Percentiles rank a stretch among this genome's conserved stretches.
phyloP scores from a whole-genome alignment of 2,113 vertebrate species.

The Probosciger aterrimus region DNA sequence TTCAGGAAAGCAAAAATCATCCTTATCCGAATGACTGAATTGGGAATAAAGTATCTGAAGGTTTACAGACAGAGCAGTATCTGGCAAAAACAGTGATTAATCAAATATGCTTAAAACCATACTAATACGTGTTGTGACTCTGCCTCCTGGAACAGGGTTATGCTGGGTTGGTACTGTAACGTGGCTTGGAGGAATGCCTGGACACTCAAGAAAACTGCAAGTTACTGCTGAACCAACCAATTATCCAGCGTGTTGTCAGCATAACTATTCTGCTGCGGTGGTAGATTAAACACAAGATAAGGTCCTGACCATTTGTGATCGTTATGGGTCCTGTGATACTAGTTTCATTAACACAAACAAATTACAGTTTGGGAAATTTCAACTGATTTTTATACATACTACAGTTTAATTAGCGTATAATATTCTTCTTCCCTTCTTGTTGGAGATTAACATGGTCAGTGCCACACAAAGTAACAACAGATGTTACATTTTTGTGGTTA shows the following conservation, averaged over 20 bases:
- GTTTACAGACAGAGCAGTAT: neutral
- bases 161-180: too few species aligned
- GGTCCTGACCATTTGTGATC: neutral
- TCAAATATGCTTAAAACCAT: neutral
- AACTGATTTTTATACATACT: neutral
- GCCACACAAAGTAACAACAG: neutral
- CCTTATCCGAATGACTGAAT: neutral
- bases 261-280: neutral
- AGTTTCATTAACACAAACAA: neutral
- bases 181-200: neutral
- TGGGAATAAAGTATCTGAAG: neutral
- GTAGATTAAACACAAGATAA: neutral
- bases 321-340: neutral
- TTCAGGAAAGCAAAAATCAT: neutral
- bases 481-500: neutral
- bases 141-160: neutral
- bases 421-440: neutral
- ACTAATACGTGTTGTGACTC: neutral
- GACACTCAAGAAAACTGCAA: neutral
- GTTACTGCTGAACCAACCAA: neutral
- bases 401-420: neutral
- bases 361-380: neutral
- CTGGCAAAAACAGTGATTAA: neutral
- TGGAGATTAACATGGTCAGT: neutral
- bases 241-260: neutral